A percentile compares a stretch with the other conserved stretches of the same genome.
phyloP scores from a whole-genome alignment of 2,888 invertebrate species.

The Cylindroiulus punctatus region DNA sequence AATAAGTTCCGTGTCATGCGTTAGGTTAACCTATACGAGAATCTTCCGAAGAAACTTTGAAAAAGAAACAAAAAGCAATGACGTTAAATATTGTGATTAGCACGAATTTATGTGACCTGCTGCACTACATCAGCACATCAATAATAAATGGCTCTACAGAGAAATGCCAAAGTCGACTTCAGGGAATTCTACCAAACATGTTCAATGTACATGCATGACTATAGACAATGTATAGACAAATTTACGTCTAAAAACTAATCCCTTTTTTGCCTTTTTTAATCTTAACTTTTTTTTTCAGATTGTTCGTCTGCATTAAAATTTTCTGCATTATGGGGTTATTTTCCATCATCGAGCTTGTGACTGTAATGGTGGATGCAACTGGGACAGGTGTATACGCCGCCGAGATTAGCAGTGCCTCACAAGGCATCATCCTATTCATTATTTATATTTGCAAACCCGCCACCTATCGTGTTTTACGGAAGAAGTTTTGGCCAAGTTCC shows the following conservation, averaged over 20 bases:
- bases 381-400: constrained; percentile 42
- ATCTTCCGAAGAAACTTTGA: not conserved
- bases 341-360: constrained; percentile 55
- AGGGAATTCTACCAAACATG: too few relatives aligned
- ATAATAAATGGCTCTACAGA: too few relatives aligned
- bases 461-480: constrained; percentile 52
- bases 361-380: not conserved
- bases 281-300: constrained; percentile 50
- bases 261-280: too few relatives aligned
- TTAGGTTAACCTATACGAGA: not conserved
- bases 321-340: constrained; percentile 57
- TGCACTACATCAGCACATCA: not conserved
- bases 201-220: too few relatives aligned
- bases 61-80: not conserved
- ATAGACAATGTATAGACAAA: too few relatives aligned
- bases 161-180: too few relatives aligned
- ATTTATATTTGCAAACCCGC: constrained; percentile 57
- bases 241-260: not conserved
- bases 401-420: constrained; percentile 53
- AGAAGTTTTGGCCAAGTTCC: constrained; percentile 42
- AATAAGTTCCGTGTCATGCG: not conserved
- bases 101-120: not conserved
- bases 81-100: not conserved
- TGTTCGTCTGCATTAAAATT: constrained; percentile 55
- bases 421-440: constrained; percentile 57